Evolutionary conservation across 2,797 vertebrate genomes (phyloP).

Genomic region (Lutjanus campechanus): DNA sequence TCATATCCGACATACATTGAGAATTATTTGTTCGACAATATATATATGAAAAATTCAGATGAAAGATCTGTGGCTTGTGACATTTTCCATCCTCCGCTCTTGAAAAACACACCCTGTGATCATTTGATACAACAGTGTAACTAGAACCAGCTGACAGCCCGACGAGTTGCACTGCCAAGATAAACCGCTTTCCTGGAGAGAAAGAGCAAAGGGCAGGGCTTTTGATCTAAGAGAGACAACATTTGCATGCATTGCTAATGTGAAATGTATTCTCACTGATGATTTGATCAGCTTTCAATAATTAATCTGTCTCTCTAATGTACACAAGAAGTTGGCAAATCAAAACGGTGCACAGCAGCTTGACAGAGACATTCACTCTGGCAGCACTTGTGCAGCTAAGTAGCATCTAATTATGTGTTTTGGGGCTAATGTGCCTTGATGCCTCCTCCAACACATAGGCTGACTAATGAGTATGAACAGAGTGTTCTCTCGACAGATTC

Average conservation of each 20-base stretch:
- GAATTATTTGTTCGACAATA: constrained; percentile 13
- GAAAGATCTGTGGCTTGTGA: constrained; percentile 43
- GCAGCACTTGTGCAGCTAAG: constrained; percentile 44
- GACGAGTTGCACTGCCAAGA: constrained; percentile 50
- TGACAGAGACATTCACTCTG: constrained; percentile 32
- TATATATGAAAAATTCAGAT: constrained; percentile 15
- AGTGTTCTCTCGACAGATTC: constrained; percentile 72
- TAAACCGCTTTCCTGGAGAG: constrained; percentile 46
- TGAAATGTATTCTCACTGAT: constrained; percentile 46
- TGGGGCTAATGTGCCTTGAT: constrained; percentile 44
- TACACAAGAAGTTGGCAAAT: constrained; percentile 36
- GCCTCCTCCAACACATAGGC: constrained; percentile 68
- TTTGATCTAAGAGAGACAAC: constrained; percentile 59
- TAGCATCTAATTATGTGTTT: constrained; percentile 68
- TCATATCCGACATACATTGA: neutral
- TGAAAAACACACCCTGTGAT: constrained; percentile 52
- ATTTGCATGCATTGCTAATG: constrained; percentile 59
- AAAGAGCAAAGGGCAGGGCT: constrained; percentile 48
- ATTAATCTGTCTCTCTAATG: constrained; percentile 41
- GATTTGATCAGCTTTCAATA: constrained; percentile 56
- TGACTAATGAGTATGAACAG: constrained; percentile 79
- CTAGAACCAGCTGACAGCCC: constrained; percentile 67
- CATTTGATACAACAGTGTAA: constrained; percentile 80
- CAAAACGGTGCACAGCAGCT: constrained; percentile 21
- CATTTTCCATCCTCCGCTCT: constrained; percentile 58